Evolutionary conservation across 2,797 vertebrate genomes (phyloP).

Genomic region (Gymnoscopelus microlampas): DNA sequence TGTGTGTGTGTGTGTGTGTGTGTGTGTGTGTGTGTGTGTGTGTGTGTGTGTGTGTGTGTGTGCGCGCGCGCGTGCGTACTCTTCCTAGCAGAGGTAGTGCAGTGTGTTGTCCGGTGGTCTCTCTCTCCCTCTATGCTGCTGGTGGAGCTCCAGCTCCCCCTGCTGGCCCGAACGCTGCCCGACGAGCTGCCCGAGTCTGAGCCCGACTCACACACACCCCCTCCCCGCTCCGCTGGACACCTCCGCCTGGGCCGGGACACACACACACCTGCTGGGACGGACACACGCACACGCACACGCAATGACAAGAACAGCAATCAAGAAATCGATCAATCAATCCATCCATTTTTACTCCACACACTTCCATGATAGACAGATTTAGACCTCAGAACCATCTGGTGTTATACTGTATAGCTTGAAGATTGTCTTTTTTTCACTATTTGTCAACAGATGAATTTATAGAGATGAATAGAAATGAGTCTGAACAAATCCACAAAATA

Average conservation of each 20-base stretch:
- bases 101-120: constrained; percentile 81
- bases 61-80: constrained; percentile 46
- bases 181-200: constrained; percentile 95
- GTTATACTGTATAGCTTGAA: too few species aligned
- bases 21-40: neutral
- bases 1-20: too few species aligned
- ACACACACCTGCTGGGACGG: constrained; percentile 74
- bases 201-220: constrained; percentile 90
- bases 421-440: neutral
- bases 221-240: constrained; percentile 78
- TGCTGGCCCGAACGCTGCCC: constrained; percentile 92
- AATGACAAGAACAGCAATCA: too few species aligned
- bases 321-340: too few species aligned
- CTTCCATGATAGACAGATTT: too few species aligned
- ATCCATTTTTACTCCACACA: too few species aligned
- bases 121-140: constrained; percentile 95
- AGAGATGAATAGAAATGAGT: neutral
- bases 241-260: constrained; percentile 80
- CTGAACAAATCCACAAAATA: too few species aligned
- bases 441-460: neutral
- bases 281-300: neutral
- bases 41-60: neutral
- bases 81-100: constrained; percentile 79
- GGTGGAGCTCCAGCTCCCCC: constrained; percentile 96
- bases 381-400: too few species aligned